Evolutionary conservation across 1,140 invertebrate species (phyloP).

Genomic region (Pseudomyrmex cubaensis): DNA sequence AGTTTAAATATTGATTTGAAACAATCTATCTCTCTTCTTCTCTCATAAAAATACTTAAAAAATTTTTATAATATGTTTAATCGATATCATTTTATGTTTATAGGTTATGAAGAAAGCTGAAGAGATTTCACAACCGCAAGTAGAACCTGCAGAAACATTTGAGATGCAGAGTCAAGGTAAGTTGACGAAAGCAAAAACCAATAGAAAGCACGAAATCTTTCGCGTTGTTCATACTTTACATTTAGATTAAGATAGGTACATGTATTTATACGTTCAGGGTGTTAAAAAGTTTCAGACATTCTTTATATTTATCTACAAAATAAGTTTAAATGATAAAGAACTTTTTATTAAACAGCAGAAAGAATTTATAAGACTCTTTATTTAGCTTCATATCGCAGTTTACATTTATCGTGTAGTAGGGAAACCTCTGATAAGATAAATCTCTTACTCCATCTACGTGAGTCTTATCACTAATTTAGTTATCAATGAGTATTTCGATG

Average conservation of each 20-base stretch:
- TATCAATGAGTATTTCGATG: constrained; percentile 35
- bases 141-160: constrained; percentile 80
- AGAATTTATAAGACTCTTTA: background rate
- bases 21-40: background rate
- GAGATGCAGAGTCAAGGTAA: constrained; percentile 83
- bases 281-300: too few relatives aligned
- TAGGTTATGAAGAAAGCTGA: constrained; percentile 83
- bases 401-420: constrained; percentile 12
- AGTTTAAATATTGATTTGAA: background rate
- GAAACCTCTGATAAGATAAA: constrained; percentile 78
- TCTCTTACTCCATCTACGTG: constrained; percentile 60
- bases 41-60: too few relatives aligned
- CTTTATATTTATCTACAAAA: too few relatives aligned
- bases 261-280: background rate
- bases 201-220: background rate
- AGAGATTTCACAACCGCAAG: constrained; percentile 69
- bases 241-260: background rate
- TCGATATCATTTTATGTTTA: constrained; percentile 27
- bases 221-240: background rate
- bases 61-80: background rate
- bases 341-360: background rate
- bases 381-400: background rate
- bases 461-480: constrained; percentile 75
- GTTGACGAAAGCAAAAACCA: background rate
- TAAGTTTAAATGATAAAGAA: background rate